These are phyloP conservation scores for Tiliacea citrago DNA, from an alignment of 2,888 invertebrate genomes.

Conservation along the genomic window DNA sequence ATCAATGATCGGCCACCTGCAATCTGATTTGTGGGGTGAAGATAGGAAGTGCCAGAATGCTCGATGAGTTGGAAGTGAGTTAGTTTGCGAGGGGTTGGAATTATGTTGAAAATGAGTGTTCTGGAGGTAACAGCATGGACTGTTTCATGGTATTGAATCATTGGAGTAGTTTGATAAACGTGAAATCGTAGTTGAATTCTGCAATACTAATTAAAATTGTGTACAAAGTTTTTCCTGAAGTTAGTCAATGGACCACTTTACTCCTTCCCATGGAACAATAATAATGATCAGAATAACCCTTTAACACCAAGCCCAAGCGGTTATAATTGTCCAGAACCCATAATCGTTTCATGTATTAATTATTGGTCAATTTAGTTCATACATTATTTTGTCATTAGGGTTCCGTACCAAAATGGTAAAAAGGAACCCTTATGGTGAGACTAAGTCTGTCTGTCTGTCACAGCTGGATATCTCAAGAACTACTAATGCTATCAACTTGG, in stretches of 20 bases:
- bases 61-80: conserved; percentile 52
- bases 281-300: too few relatives aligned
- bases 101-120: conserved; percentile 23
- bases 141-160: neutral
- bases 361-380: neutral
- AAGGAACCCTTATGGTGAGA: too few relatives aligned
- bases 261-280: neutral
- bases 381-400: too few relatives aligned
- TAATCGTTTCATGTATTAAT: neutral
- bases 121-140: neutral
- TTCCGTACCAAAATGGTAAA: too few relatives aligned
- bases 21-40: conserved; percentile 64
- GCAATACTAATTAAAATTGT: neutral
- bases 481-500: too few relatives aligned
- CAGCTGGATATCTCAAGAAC: too few relatives aligned
- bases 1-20: conserved; percentile 66
- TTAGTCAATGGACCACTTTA: neutral
- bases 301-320: neutral
- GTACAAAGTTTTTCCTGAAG: neutral
- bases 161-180: neutral
- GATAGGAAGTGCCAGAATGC: conserved; percentile 58
- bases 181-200: neutral
- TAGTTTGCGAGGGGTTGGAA: conserved; percentile 17
- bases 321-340: too few relatives aligned
- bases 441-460: too few relatives aligned